Percentiles rank a stretch among this genome's conserved stretches.
phyloP scores from a whole-genome alignment of 2,888 invertebrate species.

The Cheilosia variabilis region DNA sequence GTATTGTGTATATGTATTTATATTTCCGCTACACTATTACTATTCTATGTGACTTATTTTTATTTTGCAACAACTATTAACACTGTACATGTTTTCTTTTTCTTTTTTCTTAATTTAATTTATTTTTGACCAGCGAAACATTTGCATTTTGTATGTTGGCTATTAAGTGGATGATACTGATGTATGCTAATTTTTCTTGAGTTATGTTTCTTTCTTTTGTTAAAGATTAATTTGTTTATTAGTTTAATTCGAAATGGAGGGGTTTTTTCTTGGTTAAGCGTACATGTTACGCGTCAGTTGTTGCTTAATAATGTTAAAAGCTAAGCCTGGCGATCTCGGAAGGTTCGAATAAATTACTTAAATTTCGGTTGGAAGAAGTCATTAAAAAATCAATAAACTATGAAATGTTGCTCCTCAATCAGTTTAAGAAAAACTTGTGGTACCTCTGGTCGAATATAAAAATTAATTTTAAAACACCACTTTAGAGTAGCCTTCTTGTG shows the following conservation, averaged over 20 bases:
- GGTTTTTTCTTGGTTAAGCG: background rate
- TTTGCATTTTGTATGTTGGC: slow-evolving; percentile 73
- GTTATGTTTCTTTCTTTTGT: background rate
- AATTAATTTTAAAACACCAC: background rate
- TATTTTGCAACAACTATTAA: slow-evolving; percentile 55
- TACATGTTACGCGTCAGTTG: background rate
- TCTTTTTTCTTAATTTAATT: slow-evolving; percentile 41
- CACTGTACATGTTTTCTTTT: slow-evolving; percentile 51
- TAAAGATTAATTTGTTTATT: slow-evolving; percentile 13
- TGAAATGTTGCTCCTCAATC: background rate
- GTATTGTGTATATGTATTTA: slow-evolving; percentile 57
- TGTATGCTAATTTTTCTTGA: slow-evolving; percentile 26
- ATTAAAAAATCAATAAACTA: slow-evolving; percentile 26
- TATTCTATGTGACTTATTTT: slow-evolving; percentile 20
- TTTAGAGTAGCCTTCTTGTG: background rate
- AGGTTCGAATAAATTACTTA: slow-evolving; percentile 20
- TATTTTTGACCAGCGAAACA: slow-evolving; percentile 58
- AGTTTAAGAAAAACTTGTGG: background rate
- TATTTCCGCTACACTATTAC: slow-evolving; percentile 44
- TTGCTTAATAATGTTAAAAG: slow-evolving; percentile 25
- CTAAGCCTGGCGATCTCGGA: slow-evolving; percentile 1
- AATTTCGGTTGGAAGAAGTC: slow-evolving; percentile 1
- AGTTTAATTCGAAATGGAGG: background rate
- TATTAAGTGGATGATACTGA: slow-evolving; percentile 79
- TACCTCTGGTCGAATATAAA: background rate